Base-by-base conservation (phyloP, 2,113 vertebrate genomes). In the Morone saxatilis region DNA sequence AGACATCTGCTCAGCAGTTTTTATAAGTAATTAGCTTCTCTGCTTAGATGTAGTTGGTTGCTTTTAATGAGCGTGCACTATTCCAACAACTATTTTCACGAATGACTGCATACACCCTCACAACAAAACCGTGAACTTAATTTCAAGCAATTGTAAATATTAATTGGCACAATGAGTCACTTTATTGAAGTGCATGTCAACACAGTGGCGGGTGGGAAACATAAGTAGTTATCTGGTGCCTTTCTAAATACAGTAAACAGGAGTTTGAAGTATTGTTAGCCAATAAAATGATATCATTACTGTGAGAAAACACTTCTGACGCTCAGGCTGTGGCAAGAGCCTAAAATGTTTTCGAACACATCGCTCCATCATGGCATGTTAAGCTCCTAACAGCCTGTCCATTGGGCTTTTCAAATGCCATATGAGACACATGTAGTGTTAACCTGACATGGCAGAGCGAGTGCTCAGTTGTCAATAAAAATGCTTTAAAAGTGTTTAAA, bases 1-100 rank as follows among this genome's bases (percentile, higher is more conserved):
- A 89, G 82, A 90, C 91, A 90, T 87, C 73, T 86, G 84, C 90
- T 92, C 88, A 90, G 89, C 87, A 91, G 43, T 87, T 91, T 91
- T 91, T 87, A 82, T 70, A 90, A 92, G 84, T 89, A 93, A 94
- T 92, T 91, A 92, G 81, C 80, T 84, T 70, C 75, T 80, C 85
- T 81, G 89, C 87, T 91, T 90, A 78, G 88, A 92, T 86, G 86
- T 88, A 90, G 81, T 80, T 86, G 83, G 84, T 76, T 90, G 88
- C 78, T 67, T 93, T 94, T 94, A 93, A 93, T 90, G 86, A 93
- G 86, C 20, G 48, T 76, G 85, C 76, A 78, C 83, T 75, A 85
- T 83, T 89, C 66, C 76, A 83, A 79, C 89, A 84, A 82, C 83
- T 81, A 74, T 89, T 91, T 92, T 87, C 88, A 89, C 72, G 82